Evolutionary conservation across 1,140 invertebrate genomes (phyloP), one percentile per base, ranked within the genome.

Genomic region (Nylanderia fulva): DNA sequence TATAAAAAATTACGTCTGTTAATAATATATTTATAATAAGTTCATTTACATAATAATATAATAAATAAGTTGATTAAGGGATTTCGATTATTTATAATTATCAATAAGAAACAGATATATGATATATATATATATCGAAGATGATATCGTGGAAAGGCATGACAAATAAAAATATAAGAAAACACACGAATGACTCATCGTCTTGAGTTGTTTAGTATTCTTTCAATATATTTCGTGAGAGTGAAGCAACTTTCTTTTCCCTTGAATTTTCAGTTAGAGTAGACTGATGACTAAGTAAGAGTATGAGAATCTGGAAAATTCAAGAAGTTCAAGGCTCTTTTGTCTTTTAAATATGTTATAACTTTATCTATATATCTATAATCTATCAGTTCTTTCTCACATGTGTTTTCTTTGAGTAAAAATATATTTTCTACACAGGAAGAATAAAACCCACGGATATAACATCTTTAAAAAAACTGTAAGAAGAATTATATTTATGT

Each of bases 221-320:
- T 72, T 82, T 85, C 85, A 63, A 77, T 76, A 80, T 64, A 85
- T 87, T 79, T 80, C 21, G 63, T 60, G 36, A 60, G 83, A 84
- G 75, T 88, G 39, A 61, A 68, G 72, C 60, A 52, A 21, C 84
- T 88, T 83, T 87, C 88, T 90, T 88, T 82, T 68, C 64, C 64
- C 61, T 39, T n/a, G 45, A 61, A 61, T 36, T 68, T 69, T 0
- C 13, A 48, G 27, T 71, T 24, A 60, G 85, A 88, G 64, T 76
- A 63, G 21, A 63, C 64, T 64, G 74, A 75, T 91, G 90, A 92
- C 82, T 86, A 87, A 84, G 11, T 86, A 87, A 84, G 11, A 18
- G 61, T n/a, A 75, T 68, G 61, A 39, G 63, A 85, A 88, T 83
- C 29, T 1, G 0, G 11, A 36, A 56, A 9, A 2, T 56, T 9